These are phyloP conservation scores for Chionodraco myersi DNA, from an alignment of 2,113 vertebrate species.

Conservation along the genomic window DNA sequence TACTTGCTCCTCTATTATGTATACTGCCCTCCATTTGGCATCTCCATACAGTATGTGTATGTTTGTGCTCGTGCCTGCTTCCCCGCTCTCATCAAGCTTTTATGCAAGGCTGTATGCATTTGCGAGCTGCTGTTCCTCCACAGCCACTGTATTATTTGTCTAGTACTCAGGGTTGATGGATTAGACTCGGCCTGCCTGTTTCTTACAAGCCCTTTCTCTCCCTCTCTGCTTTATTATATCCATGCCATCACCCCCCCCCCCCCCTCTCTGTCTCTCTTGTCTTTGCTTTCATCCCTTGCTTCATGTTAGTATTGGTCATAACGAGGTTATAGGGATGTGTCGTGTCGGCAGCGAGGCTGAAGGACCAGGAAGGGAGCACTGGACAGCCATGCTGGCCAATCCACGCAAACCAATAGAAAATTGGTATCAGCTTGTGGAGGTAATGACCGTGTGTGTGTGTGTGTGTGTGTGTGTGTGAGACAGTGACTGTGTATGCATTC, in stretches of 20 bases:
- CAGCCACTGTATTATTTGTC: slow-evolving; percentile 41
- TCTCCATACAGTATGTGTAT: slow-evolving; percentile 62
- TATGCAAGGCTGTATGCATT: slow-evolving; percentile 37
- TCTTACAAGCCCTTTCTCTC: slow-evolving; percentile 43
- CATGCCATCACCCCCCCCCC: not conserved
- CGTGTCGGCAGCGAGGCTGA: slow-evolving; percentile 91
- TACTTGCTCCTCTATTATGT: slow-evolving; percentile 57
- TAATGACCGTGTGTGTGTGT: slow-evolving; percentile 54
- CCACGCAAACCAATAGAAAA: slow-evolving; percentile 95
- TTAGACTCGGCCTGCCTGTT: slow-evolving; percentile 52
- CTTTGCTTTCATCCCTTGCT: slow-evolving; percentile 11
- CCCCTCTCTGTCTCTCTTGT: not conserved
- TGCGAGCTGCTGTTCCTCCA: slow-evolving; percentile 58
- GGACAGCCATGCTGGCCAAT: slow-evolving; percentile 93
- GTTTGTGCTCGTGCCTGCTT: slow-evolving; percentile 40
- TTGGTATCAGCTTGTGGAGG: slow-evolving; percentile 94
- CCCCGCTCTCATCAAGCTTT: slow-evolving; percentile 42
- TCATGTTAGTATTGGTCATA: slow-evolving; percentile 90
- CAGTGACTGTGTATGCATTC: not conserved
- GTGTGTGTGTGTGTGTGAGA: not conserved
- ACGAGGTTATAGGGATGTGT: slow-evolving; percentile 95
- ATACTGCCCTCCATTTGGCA: slow-evolving; percentile 62
- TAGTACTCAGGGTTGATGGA: slow-evolving; percentile 62
- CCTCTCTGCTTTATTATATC: slow-evolving; percentile 3
- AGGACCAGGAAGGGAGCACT: slow-evolving; percentile 91